Percentiles rank a stretch among this genome's conserved stretches.
These are phyloP conservation scores for Coccyzus lansbergi DNA, from an alignment of 2,797 vertebrate species.

Conservation along the genomic window DNA sequence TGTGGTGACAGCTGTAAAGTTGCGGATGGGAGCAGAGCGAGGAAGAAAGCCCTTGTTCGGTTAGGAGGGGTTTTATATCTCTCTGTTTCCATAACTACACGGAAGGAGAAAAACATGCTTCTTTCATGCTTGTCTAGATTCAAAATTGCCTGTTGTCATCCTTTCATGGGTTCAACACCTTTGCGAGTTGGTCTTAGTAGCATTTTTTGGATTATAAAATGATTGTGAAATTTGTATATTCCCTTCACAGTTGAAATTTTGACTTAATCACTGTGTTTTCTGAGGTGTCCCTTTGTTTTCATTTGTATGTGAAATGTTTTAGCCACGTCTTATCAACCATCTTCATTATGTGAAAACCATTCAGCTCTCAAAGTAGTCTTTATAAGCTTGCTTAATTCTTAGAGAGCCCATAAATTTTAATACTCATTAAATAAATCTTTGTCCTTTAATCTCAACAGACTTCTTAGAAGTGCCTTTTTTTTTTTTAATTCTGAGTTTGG, in stretches of 20 bases:
- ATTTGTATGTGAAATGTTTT: constrained; percentile 27
- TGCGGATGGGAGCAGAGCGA: constrained; percentile 55
- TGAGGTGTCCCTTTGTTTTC: constrained; percentile 37
- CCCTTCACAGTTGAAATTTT: constrained; percentile 21
- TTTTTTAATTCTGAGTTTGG: neutral
- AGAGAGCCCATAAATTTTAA: constrained; percentile 34
- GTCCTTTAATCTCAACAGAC: constrained; percentile 46
- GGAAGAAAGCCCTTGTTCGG: constrained; percentile 53
- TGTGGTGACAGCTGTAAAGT: constrained; percentile 70
- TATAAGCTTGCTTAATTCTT: constrained; percentile 34
- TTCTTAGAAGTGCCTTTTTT: neutral
- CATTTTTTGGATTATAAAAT: constrained; percentile 18
- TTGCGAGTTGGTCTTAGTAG: constrained; percentile 8
- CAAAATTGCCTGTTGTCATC: constrained; percentile 68
- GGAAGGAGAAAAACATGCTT: constrained; percentile 68
- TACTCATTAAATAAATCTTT: constrained; percentile 46
- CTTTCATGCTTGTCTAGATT: constrained; percentile 72
- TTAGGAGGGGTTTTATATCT: constrained; percentile 64
- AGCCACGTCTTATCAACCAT: constrained; percentile 35
- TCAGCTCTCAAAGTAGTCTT: constrained; percentile 42
- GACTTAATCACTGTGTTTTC: constrained; percentile 23
- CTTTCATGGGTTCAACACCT: constrained; percentile 62
- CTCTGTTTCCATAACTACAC: constrained; percentile 73
- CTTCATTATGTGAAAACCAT: constrained; percentile 48
- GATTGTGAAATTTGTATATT: constrained; percentile 46